These are phyloP conservation scores for Eutolmus rufibarbis DNA, from an alignment of 2,888 invertebrate genomes.

Conservation along the genomic window DNA sequence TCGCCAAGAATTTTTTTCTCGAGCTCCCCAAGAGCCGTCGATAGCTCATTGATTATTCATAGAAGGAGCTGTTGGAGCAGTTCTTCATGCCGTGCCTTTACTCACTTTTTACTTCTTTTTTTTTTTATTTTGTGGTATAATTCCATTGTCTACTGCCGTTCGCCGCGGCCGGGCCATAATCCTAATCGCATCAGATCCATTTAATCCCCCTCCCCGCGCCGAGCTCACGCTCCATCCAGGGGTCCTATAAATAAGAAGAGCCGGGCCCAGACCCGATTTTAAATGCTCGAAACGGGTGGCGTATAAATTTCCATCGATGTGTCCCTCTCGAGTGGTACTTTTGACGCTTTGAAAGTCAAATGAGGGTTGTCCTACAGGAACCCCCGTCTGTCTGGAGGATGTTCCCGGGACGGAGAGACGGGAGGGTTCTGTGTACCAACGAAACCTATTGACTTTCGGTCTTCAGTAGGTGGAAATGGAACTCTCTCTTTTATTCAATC, in stretches of 20 bases:
- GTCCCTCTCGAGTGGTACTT: slow-evolving; percentile 32
- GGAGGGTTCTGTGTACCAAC: not conserved
- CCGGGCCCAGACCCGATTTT: not conserved
- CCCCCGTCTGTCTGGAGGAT: not conserved
- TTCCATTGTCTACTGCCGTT: not conserved
- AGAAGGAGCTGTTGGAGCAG: slow-evolving; percentile 5
- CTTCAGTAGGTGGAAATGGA: slow-evolving; percentile 16
- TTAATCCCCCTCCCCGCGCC: not conserved
- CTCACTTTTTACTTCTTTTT: not conserved
- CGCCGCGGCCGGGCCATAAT: slow-evolving; percentile 4
- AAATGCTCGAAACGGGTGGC: slow-evolving; percentile 24
- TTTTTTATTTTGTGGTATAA: not conserved
- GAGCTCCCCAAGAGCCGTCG: not conserved
- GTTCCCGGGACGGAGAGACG: not conserved
- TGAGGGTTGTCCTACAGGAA: not conserved
- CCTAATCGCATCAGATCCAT: slow-evolving; percentile 21
- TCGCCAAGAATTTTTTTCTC: not conserved
- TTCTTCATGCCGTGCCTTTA: not conserved
- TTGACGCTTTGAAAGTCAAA: slow-evolving; percentile 36
- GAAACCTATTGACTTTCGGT: slow-evolving; percentile 12
- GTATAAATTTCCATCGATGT: slow-evolving; percentile 32
- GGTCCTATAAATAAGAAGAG: slow-evolving; percentile 18
- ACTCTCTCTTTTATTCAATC: slow-evolving; percentile 6
- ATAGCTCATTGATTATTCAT: slow-evolving; percentile 37
- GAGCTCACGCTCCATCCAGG: not conserved